Evolutionary conservation across 1,140 invertebrate genomes (phyloP).

Genomic region (Homalodisca vitripennis): DNA sequence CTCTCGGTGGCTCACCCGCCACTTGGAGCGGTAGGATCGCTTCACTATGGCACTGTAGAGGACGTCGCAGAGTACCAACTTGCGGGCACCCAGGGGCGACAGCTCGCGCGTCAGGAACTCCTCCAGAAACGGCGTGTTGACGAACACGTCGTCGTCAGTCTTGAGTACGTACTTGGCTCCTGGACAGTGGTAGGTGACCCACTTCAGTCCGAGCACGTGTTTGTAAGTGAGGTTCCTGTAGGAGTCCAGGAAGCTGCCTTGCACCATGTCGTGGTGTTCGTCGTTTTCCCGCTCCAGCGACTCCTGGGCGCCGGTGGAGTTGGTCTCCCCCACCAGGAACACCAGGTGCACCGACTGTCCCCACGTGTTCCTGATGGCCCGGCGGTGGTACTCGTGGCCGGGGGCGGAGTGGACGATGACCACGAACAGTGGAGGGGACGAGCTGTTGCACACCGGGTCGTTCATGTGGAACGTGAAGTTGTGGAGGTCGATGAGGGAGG

Average conservation of each 20-base stretch:
- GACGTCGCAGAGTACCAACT: constrained; percentile 60
- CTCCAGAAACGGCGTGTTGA: constrained; percentile 64
- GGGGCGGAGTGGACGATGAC: constrained; percentile 69
- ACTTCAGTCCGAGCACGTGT: constrained; percentile 82
- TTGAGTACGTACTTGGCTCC: constrained; percentile 72
- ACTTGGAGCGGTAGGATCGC: constrained; percentile 66
- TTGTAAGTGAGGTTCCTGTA: constrained; percentile 88
- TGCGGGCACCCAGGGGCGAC: constrained; percentile 56
- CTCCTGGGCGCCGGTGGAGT: constrained; percentile 43
- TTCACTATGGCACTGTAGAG: constrained; percentile 46
- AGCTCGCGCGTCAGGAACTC: constrained; percentile 59
- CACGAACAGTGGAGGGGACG: constrained; percentile 51
- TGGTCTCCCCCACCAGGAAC: constrained; percentile 67
- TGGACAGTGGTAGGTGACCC: constrained; percentile 64
- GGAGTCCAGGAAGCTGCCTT: constrained; percentile 74
- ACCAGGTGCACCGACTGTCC: constrained; percentile 55
- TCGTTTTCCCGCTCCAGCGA: constrained; percentile 60
- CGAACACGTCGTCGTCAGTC: constrained; percentile 77
- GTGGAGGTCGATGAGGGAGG: constrained; percentile 33
- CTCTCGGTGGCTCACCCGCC: constrained; percentile 70
- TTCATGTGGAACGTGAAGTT: constrained; percentile 38
- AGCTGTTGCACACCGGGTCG: constrained; percentile 32
- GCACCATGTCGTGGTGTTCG: constrained; percentile 67
- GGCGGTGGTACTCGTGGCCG: neutral
- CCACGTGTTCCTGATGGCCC: constrained; percentile 60